Percentiles rank a stretch among this genome's conserved stretches.
phyloP scores from a whole-genome alignment of 2,888 invertebrate species.

The Philonicus albiceps region DNA sequence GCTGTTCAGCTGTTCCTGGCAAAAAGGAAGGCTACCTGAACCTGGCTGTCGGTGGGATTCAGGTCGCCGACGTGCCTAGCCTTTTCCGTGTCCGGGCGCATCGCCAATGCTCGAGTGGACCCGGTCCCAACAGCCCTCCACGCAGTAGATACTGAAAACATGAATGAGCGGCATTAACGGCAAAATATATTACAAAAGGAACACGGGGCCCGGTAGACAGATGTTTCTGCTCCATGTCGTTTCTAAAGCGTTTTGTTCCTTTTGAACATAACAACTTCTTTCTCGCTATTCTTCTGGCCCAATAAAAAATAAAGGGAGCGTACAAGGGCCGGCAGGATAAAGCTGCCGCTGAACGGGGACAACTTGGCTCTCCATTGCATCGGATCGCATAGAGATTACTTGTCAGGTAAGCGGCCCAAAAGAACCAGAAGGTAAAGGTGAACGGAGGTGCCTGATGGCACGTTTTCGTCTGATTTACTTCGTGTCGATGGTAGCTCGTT shows the following conservation, averaged over 20 bases:
- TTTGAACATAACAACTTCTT: not conserved
- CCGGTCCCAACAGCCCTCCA: not conserved
- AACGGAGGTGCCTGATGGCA: not conserved
- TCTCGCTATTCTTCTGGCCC: not conserved
- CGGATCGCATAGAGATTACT: conserved; percentile 1
- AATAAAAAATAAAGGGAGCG: not conserved
- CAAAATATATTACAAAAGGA: not conserved
- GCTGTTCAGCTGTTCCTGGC: conserved; percentile 29
- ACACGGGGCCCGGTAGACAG: not conserved
- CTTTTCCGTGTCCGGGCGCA: not conserved
- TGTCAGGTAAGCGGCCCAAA: not conserved
- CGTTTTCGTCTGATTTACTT: not conserved
- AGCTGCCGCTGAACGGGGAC: conserved; percentile 14
- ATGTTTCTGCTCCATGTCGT: conserved; percentile 13
- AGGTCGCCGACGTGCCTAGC: not conserved
- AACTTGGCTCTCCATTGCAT: not conserved
- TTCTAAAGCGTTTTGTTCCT: conserved; percentile 11
- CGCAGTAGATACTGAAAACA: conserved; percentile 21
- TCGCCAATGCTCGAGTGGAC: not conserved
- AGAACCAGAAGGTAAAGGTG: not conserved
- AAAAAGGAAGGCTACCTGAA: not conserved
- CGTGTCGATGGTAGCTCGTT: not conserved
- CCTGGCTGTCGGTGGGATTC: not conserved
- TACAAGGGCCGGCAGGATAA: conserved; percentile 20
- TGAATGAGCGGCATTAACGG: conserved; percentile 30